These are phyloP conservation scores for Eriosoma lanigerum DNA, from an alignment of 1,140 invertebrate species.

Conservation along the genomic window DNA sequence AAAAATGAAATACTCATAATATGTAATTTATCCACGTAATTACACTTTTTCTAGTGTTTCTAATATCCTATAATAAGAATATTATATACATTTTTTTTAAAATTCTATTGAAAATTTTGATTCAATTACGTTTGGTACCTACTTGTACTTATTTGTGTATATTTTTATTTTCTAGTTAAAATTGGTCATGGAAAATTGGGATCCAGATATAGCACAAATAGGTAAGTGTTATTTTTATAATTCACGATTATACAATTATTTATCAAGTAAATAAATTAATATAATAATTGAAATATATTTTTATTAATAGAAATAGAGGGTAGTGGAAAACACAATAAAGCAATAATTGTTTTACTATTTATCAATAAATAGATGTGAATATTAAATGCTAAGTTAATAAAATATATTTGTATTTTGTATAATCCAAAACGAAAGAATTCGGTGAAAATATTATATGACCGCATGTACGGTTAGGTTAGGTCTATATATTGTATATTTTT, in stretches of 20 bases:
- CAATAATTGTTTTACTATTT: too few relatives aligned
- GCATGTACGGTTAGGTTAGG: too few relatives aligned
- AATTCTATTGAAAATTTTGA: neutral
- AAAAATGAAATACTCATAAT: neutral
- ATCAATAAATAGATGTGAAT: too few relatives aligned
- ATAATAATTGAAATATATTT: too few relatives aligned
- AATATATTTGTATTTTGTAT: neutral
- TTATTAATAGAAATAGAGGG: too few relatives aligned
- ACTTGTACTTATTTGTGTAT: too few relatives aligned
- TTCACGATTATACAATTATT: neutral
- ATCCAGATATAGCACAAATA: slow-evolving; percentile 10
- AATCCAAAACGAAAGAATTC: neutral
- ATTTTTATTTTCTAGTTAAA: slow-evolving; percentile 26
- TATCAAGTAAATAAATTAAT: too few relatives aligned
- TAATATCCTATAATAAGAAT: neutral
- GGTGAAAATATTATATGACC: neutral
- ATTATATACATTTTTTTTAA: neutral
- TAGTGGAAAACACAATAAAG: too few relatives aligned
- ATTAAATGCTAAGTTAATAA: neutral
- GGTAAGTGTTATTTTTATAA: slow-evolving; percentile 28
- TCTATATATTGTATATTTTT: too few relatives aligned
- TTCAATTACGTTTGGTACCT: too few relatives aligned
- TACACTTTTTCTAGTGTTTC: too few relatives aligned
- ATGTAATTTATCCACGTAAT: too few relatives aligned
- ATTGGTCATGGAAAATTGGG: slow-evolving; percentile 19